These are phyloP conservation scores for Chamaetylas fuelleborni DNA, from an alignment of 2,113 vertebrate genomes.

Conservation along the genomic window DNA sequence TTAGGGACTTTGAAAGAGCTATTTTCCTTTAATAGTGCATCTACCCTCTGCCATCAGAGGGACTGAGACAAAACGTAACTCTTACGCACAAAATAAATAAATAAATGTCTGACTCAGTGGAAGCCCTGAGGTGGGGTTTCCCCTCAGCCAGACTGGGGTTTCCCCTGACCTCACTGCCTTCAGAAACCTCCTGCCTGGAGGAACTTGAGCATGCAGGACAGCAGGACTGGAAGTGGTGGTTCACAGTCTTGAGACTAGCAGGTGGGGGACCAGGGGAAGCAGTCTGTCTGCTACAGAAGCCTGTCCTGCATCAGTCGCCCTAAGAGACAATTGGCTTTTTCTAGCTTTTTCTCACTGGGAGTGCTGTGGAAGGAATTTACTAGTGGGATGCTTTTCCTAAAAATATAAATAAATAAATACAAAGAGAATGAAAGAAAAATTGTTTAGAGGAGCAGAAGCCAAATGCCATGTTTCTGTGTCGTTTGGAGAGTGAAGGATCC, in stretches of 20 bases:
- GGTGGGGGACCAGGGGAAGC: neutral
- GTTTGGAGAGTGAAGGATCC: neutral
- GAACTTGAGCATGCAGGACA: constrained; percentile 24
- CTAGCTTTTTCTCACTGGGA: neutral
- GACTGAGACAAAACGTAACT: neutral
- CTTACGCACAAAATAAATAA: constrained; percentile 22
- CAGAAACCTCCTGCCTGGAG: constrained; percentile 17
- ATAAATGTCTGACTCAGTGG: constrained; percentile 49
- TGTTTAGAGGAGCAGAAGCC: neutral
- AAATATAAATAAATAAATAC: neutral
- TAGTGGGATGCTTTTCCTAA: neutral
- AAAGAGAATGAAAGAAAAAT: neutral
- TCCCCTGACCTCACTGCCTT: constrained; percentile 54
- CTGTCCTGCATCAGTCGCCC: neutral
- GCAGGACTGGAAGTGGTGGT: constrained; percentile 1
- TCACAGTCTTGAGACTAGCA: neutral
- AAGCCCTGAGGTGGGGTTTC: constrained; percentile 64
- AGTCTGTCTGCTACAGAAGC: neutral
- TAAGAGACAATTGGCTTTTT: neutral
- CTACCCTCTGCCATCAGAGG: neutral
- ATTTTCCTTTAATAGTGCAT: neutral
- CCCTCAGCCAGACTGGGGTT: constrained; percentile 39
- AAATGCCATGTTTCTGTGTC: neutral
- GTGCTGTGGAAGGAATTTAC: neutral
- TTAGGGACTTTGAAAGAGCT: neutral